Conservation (phyloP, 1,140 invertebrate genomes). For the Oncopeltus fasciatus region DNA sequence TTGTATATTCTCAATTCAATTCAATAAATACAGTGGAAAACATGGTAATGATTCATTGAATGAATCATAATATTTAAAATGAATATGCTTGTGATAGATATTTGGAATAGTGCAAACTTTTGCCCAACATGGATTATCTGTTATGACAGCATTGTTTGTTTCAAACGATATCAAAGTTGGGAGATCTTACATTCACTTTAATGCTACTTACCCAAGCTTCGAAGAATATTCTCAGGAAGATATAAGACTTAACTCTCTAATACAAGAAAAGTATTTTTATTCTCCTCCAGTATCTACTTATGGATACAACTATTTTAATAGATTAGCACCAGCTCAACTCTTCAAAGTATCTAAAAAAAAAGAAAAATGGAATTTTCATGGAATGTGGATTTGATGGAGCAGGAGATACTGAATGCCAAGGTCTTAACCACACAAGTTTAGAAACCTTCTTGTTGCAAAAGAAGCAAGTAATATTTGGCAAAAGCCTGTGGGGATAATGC, state of each 20-base stretch:
- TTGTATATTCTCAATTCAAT: too few relatives aligned
- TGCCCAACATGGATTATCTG: too few relatives aligned
- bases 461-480: constrained; percentile 33
- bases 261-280: constrained; percentile 11
- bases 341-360: background rate
- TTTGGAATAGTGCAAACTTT: too few relatives aligned
- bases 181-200: background rate
- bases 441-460: constrained; percentile 37
- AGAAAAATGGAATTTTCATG: constrained; percentile 44
- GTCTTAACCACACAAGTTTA: constrained; percentile 54
- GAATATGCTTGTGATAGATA: too few relatives aligned
- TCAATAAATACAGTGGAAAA: too few relatives aligned
- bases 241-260: constrained; percentile 7
- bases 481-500: too few relatives aligned
- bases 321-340: background rate
- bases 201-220: constrained; percentile 6
- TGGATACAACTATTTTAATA: too few relatives aligned
- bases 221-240: constrained; percentile 16
- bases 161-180: constrained; percentile 18
- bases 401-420: constrained; percentile 45
- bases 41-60: too few relatives aligned
- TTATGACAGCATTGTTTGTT: constrained; percentile 19
- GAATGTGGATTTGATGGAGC: constrained; percentile 41
- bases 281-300: constrained; percentile 5
- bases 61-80: too few relatives aligned